Conservation (phyloP, 2,797 vertebrate genomes). For the Myotis findleyi region DNA sequence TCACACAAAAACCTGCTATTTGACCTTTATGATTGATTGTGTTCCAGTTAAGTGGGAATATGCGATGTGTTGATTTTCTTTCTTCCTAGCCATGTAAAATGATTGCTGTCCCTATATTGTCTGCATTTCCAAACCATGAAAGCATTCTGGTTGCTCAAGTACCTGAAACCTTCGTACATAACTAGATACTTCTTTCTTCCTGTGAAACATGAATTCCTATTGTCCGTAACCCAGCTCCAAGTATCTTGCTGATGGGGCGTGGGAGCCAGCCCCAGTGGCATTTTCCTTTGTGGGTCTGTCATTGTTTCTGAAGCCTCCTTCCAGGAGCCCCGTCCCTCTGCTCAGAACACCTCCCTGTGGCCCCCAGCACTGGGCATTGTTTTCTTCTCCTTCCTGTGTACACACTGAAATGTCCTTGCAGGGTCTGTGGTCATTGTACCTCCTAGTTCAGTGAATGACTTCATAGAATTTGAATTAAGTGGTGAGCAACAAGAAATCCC, state of each 20-base stretch:
- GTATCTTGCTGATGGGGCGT: neutral
- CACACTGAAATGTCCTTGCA: conserved; percentile 24
- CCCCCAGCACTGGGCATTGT: neutral
- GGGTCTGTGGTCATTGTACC: neutral
- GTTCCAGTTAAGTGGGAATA: neutral
- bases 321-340: neutral
- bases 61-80: neutral
- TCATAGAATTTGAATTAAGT: conserved; percentile 58
- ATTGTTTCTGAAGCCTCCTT: neutral
- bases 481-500: conserved; percentile 2
- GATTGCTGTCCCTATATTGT: neutral
- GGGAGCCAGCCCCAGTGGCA: neutral
- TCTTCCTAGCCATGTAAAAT: neutral
- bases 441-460: conserved; percentile 30
- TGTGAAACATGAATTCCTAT: neutral
- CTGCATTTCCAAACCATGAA: neutral
- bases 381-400: neutral
- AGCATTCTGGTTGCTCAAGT: neutral
- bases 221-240: neutral
- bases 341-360: neutral
- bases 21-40: neutral
- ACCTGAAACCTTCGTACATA: neutral
- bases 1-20: neutral
- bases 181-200: neutral
- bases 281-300: neutral